Evolutionary conservation across 2,797 vertebrate genomes (phyloP).

Genomic region (Liasis olivaceus): DNA sequence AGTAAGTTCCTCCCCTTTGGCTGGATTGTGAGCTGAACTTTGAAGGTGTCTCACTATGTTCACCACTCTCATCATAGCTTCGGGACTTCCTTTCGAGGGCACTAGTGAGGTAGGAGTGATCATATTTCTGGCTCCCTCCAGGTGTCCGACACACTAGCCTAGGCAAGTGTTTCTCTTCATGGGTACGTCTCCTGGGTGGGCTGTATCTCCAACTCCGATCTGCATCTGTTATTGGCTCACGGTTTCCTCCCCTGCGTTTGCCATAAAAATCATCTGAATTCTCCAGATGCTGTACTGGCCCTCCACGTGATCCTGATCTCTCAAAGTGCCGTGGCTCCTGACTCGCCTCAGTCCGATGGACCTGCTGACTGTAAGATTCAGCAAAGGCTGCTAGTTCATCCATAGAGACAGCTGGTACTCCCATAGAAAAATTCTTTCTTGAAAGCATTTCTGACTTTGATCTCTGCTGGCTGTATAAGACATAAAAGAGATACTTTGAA

Average conservation of each 20-base stretch:
- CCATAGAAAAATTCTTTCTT: constrained; percentile 83
- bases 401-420: constrained; percentile 88
- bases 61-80: constrained; percentile 77
- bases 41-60: constrained; percentile 84
- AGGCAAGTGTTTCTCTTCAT: constrained; percentile 81
- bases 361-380: constrained; percentile 73
- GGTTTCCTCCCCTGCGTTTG: constrained; percentile 65
- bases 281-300: constrained; percentile 70
- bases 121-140: constrained; percentile 78
- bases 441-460: constrained; percentile 88
- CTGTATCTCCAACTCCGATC: constrained; percentile 77
- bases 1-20: constrained; percentile 74
- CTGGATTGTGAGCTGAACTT: constrained; percentile 84
- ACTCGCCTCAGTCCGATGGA: constrained; percentile 75
- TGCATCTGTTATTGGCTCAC: constrained; percentile 67
- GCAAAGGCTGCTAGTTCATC: constrained; percentile 94
- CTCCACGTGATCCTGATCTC: constrained; percentile 66
- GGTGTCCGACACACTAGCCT: constrained; percentile 84
- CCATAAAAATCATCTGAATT: constrained; percentile 75
- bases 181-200: constrained; percentile 77
- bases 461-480: constrained; percentile 82
- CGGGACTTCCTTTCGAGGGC: constrained; percentile 86
- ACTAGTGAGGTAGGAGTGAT: constrained; percentile 83
- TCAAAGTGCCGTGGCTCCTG: constrained; percentile 73
- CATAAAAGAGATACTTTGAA: constrained; percentile 1